Conservation (phyloP, 2,113 vertebrate species). For the Psammodynastes pulverulentus region DNA sequence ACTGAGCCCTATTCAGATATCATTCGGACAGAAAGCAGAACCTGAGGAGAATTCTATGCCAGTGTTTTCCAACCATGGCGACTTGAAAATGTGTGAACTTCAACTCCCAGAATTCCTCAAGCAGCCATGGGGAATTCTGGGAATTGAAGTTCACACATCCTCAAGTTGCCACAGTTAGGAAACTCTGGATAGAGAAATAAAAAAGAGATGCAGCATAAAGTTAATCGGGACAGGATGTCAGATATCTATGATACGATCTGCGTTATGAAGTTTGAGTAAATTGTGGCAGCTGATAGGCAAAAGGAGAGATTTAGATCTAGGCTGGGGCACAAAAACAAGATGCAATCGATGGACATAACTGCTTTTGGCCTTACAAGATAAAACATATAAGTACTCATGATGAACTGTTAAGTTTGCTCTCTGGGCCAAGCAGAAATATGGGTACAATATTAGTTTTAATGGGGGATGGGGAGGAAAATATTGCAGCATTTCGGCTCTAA, state of each 20-base stretch:
- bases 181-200: background rate
- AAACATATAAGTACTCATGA: background rate
- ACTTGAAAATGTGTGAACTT: background rate
- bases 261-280: background rate
- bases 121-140: too few relatives aligned
- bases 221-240: background rate
- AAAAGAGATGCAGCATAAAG: background rate
- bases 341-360: background rate
- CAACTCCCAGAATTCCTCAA: background rate
- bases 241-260: background rate
- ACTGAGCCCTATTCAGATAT: background rate
- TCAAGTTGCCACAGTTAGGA: background rate
- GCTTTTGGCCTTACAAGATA: background rate
- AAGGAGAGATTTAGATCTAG: background rate
- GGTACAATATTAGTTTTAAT: background rate
- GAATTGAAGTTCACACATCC: too few relatives aligned
- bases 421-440: background rate
- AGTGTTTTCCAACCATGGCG: background rate
- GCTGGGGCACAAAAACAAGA: background rate
- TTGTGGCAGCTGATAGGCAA: background rate
- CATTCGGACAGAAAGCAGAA: background rate
- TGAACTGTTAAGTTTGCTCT: background rate
- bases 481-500: background rate
- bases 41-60: background rate
- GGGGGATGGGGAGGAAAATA: too few relatives aligned